These are phyloP conservation scores for Camarhynchus parvulus DNA, from an alignment of 2,113 vertebrate species.

Conservation along the genomic window DNA sequence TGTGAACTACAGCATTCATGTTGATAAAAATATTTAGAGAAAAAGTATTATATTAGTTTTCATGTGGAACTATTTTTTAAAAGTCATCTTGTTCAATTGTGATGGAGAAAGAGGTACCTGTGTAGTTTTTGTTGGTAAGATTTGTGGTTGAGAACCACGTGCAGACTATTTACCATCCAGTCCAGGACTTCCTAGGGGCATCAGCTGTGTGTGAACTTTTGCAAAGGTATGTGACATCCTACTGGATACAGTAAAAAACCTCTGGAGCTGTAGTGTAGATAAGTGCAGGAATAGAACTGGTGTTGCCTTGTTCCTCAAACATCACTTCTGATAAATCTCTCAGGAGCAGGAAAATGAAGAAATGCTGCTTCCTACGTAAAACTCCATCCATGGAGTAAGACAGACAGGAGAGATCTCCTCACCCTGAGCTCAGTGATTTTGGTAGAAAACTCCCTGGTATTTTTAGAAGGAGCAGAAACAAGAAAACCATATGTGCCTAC, in stretches of 20 bases:
- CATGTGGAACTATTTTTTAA: not conserved
- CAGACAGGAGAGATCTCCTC: not conserved
- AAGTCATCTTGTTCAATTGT: not conserved
- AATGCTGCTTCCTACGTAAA: fast-evolving
- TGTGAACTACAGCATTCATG: not conserved
- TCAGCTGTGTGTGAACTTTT: not conserved
- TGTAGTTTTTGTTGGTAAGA: not conserved
- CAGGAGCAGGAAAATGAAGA: not conserved
- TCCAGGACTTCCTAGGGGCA: not conserved
- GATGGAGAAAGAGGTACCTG: not conserved
- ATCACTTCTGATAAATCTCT: not conserved
- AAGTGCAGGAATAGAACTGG: not conserved
- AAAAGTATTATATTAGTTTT: not conserved
- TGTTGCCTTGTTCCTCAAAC: not conserved
- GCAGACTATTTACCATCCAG: not conserved
- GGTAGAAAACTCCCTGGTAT: not conserved
- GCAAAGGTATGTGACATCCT: not conserved
- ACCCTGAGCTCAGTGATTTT: not conserved
- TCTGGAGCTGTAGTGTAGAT: not conserved
- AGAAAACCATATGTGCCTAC: not conserved
- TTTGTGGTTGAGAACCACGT: not conserved
- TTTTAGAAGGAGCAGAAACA: not conserved
- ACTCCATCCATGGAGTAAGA: not conserved
- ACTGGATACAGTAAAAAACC: not conserved
- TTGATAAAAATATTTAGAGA: not conserved